Conservation (phyloP, 1,140 invertebrate species). For the Delia radicum region DNA sequence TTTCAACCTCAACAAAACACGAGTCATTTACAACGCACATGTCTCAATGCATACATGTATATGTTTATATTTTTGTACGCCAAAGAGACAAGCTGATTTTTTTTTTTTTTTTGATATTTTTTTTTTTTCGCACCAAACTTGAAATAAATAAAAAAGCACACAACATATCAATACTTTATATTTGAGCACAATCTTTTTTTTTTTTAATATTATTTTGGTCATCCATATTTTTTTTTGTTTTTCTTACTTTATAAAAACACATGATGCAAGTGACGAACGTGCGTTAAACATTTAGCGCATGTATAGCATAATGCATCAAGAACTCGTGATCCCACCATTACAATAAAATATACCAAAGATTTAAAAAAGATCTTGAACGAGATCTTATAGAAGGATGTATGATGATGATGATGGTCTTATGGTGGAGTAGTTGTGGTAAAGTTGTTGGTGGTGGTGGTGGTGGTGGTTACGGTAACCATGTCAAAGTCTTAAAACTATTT, state of each 20-base stretch:
- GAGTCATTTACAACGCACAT: slow-evolving; percentile 1
- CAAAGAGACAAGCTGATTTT: not conserved
- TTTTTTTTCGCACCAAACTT: not conserved
- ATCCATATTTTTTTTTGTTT: slow-evolving; percentile 1
- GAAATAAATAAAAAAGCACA: not conserved
- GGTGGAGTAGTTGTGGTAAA: not conserved
- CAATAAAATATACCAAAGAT: not conserved
- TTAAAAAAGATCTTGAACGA: not conserved
- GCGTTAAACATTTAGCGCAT: slow-evolving; percentile 21
- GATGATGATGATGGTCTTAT: not conserved
- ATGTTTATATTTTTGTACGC: not conserved
- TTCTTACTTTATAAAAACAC: too few species aligned
- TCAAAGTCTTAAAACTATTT: not conserved
- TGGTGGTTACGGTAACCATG: slow-evolving; percentile 13
- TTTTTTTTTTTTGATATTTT: not conserved
- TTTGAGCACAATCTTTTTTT: not conserved
- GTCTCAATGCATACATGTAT: not conserved
- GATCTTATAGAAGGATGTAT: not conserved
- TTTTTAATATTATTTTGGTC: not conserved
- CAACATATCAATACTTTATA: not conserved
- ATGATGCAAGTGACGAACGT: slow-evolving; percentile 14
- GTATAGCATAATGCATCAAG: slow-evolving; percentile 5
- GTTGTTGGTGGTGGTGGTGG: not conserved
- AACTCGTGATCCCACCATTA: slow-evolving; percentile 22
- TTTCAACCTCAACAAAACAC: not conserved